Evolutionary conservation across 1,140 invertebrate genomes (phyloP).

Genomic region (Drosophila ficusphila): DNA sequence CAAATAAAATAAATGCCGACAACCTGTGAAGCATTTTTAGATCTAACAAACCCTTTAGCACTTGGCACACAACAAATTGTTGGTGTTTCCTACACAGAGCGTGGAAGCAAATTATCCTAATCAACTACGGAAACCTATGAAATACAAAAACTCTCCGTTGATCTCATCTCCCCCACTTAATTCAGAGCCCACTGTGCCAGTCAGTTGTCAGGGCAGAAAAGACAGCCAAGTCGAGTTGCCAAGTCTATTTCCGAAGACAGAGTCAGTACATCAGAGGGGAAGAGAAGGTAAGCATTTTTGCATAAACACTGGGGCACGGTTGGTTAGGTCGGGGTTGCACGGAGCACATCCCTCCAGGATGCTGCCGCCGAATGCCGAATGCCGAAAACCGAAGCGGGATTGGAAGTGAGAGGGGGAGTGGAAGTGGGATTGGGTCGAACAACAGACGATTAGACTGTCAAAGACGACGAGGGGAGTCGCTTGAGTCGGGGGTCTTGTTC

Average conservation of each 20-base stretch:
- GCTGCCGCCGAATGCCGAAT: conserved; percentile 30
- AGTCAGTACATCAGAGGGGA: conserved; percentile 7
- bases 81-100: too few relatives aligned
- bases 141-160: too few relatives aligned
- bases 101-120: too few relatives aligned
- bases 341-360: conserved; percentile 20
- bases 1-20: too few relatives aligned
- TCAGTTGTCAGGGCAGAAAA: conserved; percentile 25
- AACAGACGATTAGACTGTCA: conserved; percentile 61
- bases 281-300: conserved; percentile 54
- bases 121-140: too few relatives aligned
- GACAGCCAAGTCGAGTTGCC: conserved; percentile 38
- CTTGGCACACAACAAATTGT: too few relatives aligned
- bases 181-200: conserved; percentile 1
- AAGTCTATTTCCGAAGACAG: conserved; percentile 60
- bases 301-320: conserved; percentile 60
- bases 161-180: too few relatives aligned
- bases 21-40: too few relatives aligned
- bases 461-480: conserved; percentile 17
- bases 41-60: too few relatives aligned
- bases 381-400: too few relatives aligned
- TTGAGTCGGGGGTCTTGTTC: conserved; percentile 1
- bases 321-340: conserved; percentile 45
- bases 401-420: too few relatives aligned
- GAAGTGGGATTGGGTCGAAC: conserved; percentile 30